Conservation (phyloP, 2,888 invertebrate genomes). For the Bombyx huttoni region DNA sequence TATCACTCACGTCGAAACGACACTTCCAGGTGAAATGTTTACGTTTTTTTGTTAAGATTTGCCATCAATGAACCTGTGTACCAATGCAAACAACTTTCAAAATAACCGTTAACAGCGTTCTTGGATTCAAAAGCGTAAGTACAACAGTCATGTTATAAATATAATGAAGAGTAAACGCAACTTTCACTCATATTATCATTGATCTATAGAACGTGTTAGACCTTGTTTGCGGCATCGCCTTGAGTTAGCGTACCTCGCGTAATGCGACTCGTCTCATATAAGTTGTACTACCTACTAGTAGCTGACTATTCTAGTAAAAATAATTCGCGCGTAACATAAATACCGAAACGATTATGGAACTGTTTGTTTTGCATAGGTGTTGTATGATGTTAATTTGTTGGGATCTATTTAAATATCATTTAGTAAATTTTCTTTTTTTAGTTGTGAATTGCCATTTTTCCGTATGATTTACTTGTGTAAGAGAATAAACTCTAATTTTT, state of each 20-base stretch:
- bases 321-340: neutral
- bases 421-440: too few relatives aligned
- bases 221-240: constrained; percentile 49
- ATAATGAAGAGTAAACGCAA: constrained; percentile 10
- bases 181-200: constrained; percentile 44
- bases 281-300: neutral
- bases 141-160: neutral
- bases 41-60: neutral
- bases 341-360: neutral
- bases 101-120: neutral
- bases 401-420: too few relatives aligned
- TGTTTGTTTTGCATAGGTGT: neutral
- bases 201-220: constrained; percentile 45
- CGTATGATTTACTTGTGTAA: too few relatives aligned
- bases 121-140: neutral
- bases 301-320: neutral
- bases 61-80: neutral
- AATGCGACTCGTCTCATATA: constrained; percentile 2
- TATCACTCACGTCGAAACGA: constrained; percentile 11
- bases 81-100: neutral
- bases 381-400: neutral
- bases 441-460: too few relatives aligned
- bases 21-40: constrained; percentile 1
- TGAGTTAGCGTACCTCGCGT: constrained; percentile 34
- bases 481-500: too few relatives aligned